Base-by-base conservation (phyloP, 2,797 vertebrate genomes). In the Choloepus didactylus region DNA sequence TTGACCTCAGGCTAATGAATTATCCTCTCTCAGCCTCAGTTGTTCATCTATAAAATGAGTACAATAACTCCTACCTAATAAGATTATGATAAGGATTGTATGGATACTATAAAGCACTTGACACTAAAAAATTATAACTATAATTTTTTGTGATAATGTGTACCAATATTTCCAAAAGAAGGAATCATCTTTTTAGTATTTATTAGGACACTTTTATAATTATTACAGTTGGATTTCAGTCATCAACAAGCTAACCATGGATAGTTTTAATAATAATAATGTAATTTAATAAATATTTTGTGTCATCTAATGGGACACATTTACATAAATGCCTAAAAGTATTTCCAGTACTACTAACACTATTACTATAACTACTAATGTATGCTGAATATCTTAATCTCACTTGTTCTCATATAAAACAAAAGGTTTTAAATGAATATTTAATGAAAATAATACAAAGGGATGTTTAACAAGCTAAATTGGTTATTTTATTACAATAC, bases 381-480 rank as follows among this genome's bases (percentile, higher is more conserved):
- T 84, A 86, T 91, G 60, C 31, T 76, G 69, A 93, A 67, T 89
- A 93, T 94, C 64, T 92, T 95, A 89, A 93, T 84, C 72, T 95
- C 70, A 93, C 54, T 86, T 83, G 60, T 81, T 94, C 84, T 96
- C 60, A 89, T 86, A 93, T 81, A 93, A 95, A 96, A 85, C 72
- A 93, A 96, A 93, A 89, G 31, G 16, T 72, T 95, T 93, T 84
- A 94, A 93, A 95, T 94, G 85, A 95, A 93, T 94, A 96, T 84
- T 97, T 92, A 95, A 96, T 85, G 77, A 96, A 92, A 96, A 89
- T 93, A 93, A 97, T 49, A 94, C 70, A 97, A 96, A 97, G 70
- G 31, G 38, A 62, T 80, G 76, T 73, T 91, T 95, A 95, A 96
- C 44, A 94, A 89, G 76, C 76, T 87, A 95, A 94, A 81, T 41